Evolutionary conservation across 2,797 vertebrate species (phyloP).

Genomic region (Otus scops): DNA sequence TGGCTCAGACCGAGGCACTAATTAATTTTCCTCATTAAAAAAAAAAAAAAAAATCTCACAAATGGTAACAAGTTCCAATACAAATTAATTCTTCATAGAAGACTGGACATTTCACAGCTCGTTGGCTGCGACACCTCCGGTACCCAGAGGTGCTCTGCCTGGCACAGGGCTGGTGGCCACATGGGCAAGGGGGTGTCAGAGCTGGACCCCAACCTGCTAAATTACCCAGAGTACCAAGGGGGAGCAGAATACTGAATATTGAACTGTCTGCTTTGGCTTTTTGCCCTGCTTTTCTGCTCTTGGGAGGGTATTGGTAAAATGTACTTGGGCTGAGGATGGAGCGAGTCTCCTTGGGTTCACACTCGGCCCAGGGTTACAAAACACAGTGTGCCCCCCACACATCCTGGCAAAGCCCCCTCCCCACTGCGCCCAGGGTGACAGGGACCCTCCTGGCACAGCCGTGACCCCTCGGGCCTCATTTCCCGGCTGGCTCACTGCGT

Average conservation of each 20-base stretch:
- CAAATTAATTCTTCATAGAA: neutral
- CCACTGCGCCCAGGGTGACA: rapidly evolving
- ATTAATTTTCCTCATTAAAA: constrained; percentile 29
- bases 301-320: neutral
- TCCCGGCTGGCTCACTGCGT: rapidly evolving
- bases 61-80: neutral
- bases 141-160: neutral
- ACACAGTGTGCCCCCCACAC: rapidly evolving
- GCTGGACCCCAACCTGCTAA: neutral
- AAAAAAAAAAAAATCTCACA: neutral
- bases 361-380: neutral
- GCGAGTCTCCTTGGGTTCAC: neutral
- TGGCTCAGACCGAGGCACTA: neutral
- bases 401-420: neutral
- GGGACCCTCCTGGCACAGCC: neutral
- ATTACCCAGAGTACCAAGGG: rapidly evolving
- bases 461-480: rapidly evolving
- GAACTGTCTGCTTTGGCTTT: neutral
- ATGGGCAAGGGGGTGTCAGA: neutral
- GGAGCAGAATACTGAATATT: neutral
- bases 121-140: rapidly evolving
- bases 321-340: neutral
- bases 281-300: neutral
- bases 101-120: neutral
- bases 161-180: neutral